Percentiles rank a stretch among this genome's conserved stretches.
Evolutionary conservation across 2,888 invertebrate genomes (phyloP).

Genomic region (Heliconius aoede): DNA sequence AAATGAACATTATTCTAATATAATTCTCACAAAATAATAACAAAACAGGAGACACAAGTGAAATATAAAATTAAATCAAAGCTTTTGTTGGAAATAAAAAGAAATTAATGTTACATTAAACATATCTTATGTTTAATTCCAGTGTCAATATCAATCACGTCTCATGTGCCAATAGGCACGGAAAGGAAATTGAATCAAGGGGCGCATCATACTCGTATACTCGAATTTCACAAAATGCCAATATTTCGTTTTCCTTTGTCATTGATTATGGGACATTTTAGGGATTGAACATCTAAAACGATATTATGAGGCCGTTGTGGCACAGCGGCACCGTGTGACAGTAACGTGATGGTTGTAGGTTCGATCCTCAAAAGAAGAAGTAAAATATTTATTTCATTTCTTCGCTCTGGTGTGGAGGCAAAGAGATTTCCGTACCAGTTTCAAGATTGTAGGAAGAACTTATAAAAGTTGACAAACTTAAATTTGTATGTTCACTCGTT

Average conservation of each 20-base stretch:
- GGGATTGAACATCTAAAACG: neutral
- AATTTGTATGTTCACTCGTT: too few species aligned
- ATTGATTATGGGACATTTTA: neutral
- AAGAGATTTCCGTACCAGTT: too few species aligned
- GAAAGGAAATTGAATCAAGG: constrained; percentile 25
- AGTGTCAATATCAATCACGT: constrained; percentile 26
- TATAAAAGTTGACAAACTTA: too few species aligned
- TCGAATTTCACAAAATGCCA: constrained; percentile 18
- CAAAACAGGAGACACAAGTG: neutral
- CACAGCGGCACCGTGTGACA: too few species aligned
- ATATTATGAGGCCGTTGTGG: too few species aligned
- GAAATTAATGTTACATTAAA: neutral
- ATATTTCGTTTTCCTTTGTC: constrained; percentile 4
- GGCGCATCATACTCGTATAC: constrained; percentile 8
- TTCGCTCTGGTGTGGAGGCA: too few species aligned
- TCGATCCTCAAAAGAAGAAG: too few species aligned
- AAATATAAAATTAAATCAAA: neutral
- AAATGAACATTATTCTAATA: neutral
- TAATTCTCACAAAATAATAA: neutral
- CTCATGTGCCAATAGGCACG: constrained; percentile 13
- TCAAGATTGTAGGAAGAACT: too few species aligned
- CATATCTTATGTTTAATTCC: neutral
- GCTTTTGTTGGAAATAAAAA: neutral
- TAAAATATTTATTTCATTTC: too few species aligned
- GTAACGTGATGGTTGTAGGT: too few species aligned